Conservation (phyloP, 2,113 vertebrate species). For the Myrmophylax atrothorax region DNA sequence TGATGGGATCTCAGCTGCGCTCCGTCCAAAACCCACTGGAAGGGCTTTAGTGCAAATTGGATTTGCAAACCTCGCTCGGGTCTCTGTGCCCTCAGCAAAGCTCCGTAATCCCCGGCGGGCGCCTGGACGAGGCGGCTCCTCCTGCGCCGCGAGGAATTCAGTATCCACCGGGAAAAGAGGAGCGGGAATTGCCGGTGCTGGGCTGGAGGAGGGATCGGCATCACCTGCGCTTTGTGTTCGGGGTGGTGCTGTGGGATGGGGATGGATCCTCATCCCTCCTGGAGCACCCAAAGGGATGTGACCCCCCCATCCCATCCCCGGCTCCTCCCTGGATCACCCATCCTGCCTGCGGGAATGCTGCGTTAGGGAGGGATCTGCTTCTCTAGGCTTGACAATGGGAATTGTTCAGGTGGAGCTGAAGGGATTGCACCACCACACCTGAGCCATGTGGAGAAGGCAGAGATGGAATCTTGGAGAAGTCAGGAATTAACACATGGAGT, state of each 20-base stretch:
- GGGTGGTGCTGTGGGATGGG: neutral
- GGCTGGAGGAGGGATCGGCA: neutral
- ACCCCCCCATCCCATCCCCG: accelerated
- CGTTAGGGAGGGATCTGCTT: neutral
- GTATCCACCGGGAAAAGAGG: accelerated
- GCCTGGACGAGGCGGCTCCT: neutral
- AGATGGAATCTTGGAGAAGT: neutral
- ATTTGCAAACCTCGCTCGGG: neutral
- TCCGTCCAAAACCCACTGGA: neutral
- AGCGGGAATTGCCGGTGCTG: neutral
- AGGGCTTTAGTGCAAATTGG: conserved; percentile 44
- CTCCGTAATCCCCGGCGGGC: neutral
- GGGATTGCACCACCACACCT: accelerated
- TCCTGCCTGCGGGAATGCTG: neutral
- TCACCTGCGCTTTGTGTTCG: accelerated
- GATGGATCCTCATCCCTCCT: accelerated
- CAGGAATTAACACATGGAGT: accelerated
- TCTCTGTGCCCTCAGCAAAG: conserved; percentile 24
- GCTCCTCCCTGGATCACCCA: neutral
- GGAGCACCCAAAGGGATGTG: accelerated
- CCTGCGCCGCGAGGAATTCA: neutral
- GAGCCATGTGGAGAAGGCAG: accelerated
- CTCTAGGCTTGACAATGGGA: accelerated
- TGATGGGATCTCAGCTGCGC: neutral
- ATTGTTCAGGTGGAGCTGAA: neutral